Base-by-base conservation (phyloP, 2,888 invertebrate genomes). In the Mesoligia furuncula region DNA sequence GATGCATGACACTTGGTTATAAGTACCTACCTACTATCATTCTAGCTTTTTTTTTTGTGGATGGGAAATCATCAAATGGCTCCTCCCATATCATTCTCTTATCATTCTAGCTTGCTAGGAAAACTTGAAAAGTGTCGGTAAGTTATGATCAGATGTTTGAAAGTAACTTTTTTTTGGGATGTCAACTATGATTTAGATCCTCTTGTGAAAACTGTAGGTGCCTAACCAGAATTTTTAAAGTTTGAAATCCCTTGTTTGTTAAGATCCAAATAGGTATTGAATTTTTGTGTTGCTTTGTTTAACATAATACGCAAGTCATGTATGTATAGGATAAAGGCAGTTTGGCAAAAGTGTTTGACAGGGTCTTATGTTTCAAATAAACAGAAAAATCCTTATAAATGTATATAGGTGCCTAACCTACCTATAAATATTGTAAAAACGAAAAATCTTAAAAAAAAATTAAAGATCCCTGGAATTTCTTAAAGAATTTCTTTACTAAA, bases 401-500 rank as follows among this genome's bases (percentile, higher is more conserved):
- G 15, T 31, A 9, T 31, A 31, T 62, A 62, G 20, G 20, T 11
- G 17, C 31, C 27, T 31, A 31, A 17, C 17, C 3, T 54, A 17
- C 1, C 15, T 20, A 45, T 27, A 48, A 15, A 48, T 24, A 68
- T 31, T 5, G 11, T 36, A 20, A 36, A 36, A 20, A 20, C 36
- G 11, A 31, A 48, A 15, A 24, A 57, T n/a, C 13, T 74, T 42
- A 54, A 42, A 20, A 59, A 75, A 84, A 65, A 73, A 71, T 7
- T 36, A 11, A 51, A 54, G 39, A 65, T 69, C 27, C 11, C 31
- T 45, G 73, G 61, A 67, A 79, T 72, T 72, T 72, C 69, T 77
- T 45, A 17, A 78, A 84, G 79, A 86, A 79, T 69, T 81, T 73
- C 5, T 59, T 51, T 39, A 67, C 69, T 78, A 80, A 76, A 78